Percentiles rank a stretch among this genome's conserved stretches.
phyloP scores from a whole-genome alignment of 2,113 vertebrate genomes.

The Gambusia holbrooki region DNA sequence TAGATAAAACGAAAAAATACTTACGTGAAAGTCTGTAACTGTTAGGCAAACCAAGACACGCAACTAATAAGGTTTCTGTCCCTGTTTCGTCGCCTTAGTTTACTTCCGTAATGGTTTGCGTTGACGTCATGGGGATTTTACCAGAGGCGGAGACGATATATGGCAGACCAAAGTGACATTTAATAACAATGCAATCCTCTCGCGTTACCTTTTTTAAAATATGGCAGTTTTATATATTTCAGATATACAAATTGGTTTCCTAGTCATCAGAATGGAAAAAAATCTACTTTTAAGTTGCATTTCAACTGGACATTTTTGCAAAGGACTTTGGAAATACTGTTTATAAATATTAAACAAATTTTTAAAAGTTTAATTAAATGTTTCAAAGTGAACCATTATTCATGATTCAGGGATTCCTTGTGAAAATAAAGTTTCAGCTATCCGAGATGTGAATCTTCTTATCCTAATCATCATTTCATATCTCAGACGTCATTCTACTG shows the following conservation, averaged over 20 bases:
- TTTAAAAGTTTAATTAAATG: no score
- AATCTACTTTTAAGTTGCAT: background rate
- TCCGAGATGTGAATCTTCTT: no score
- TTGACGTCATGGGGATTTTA: slow-evolving; percentile 53
- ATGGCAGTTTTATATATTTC: no score
- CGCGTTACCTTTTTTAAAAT: background rate
- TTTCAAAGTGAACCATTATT: no score
- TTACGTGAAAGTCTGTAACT: slow-evolving; percentile 36
- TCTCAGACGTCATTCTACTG: no score
- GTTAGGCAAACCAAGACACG: background rate
- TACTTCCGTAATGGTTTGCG: slow-evolving; percentile 61
- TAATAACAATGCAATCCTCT: background rate
- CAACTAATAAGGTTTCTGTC: slow-evolving; percentile 55
- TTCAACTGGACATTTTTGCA: background rate
- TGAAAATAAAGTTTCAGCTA: no score
- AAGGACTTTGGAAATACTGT: no score
- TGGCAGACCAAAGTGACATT: background rate
- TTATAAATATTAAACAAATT: no score
- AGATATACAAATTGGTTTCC: no score
- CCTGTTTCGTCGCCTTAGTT: slow-evolving; percentile 35
- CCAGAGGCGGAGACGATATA: slow-evolving; percentile 11
- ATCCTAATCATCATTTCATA: no score
- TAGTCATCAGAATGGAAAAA: no score
- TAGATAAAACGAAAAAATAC: background rate
- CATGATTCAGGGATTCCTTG: no score